phyloP scores from a whole-genome alignment of 2,113 vertebrate genomes.

The Seriola quinqueradiata region DNA sequence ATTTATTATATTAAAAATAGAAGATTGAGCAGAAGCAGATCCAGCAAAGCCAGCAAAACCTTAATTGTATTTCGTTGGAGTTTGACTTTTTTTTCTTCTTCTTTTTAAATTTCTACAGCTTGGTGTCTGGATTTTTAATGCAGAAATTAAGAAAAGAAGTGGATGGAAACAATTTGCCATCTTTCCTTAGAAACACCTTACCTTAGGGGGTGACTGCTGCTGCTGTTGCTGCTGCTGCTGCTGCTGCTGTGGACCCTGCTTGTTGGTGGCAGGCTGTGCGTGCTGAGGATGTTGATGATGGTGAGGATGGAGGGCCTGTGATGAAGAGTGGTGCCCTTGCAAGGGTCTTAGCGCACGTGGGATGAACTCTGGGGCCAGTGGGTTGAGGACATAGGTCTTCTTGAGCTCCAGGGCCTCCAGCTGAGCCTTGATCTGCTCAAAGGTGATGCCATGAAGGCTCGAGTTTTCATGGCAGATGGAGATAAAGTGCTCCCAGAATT shows the following conservation, averaged over 20 bases:
- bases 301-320: conserved; percentile 85
- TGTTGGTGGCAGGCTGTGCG: conserved; percentile 84
- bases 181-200: conserved; percentile 27
- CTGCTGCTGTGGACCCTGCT: conserved; percentile 79
- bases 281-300: conserved; percentile 86
- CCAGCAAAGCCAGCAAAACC: not conserved
- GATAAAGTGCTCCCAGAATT: conserved; percentile 99
- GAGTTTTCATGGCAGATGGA: conserved; percentile 95
- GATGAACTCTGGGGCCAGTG: conserved; percentile 97
- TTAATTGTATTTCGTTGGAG: not conserved
- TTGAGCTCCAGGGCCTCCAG: conserved; percentile 98
- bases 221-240: conserved; percentile 84
- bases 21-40: not conserved
- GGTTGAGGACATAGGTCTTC: conserved; percentile 99
- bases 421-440: conserved; percentile 98
- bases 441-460: conserved; percentile 98
- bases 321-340: conserved; percentile 82
- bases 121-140: not conserved
- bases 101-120: not conserved
- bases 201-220: conserved; percentile 97
- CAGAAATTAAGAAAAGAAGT: too few relatives aligned
- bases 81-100: not conserved
- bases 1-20: not conserved
- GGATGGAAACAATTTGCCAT: not conserved
- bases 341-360: conserved; percentile 91